phyloP scores from a whole-genome alignment of 1,140 invertebrate genomes.

The Drosophila paulistorum region DNA sequence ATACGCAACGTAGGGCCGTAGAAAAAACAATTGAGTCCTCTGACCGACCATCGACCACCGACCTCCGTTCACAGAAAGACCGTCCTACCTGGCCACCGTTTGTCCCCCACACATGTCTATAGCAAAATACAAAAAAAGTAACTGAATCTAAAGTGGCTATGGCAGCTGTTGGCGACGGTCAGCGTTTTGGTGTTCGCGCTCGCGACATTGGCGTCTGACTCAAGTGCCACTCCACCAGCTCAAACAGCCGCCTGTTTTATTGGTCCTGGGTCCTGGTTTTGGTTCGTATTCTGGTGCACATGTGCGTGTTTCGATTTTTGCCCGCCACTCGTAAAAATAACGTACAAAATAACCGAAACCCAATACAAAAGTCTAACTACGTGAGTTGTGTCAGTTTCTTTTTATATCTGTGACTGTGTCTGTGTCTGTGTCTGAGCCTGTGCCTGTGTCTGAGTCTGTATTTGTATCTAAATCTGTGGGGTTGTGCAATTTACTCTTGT shows the following conservation, averaged over 20 bases:
- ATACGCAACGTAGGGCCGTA: constrained; percentile 17
- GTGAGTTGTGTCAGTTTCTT: constrained; percentile 41
- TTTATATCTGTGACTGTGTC: not conserved
- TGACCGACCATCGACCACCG: constrained; percentile 35
- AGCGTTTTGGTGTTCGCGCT: constrained; percentile 1
- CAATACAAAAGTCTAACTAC: constrained; percentile 64
- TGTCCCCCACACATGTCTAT: constrained; percentile 48
- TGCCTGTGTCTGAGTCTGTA: not conserved
- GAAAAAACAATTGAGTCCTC: constrained; percentile 55
- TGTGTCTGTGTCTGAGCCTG: not conserved
- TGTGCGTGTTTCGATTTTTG: constrained; percentile 71
- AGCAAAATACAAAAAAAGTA: constrained; percentile 21
- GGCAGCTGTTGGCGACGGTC: constrained; percentile 58
- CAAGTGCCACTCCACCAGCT: constrained; percentile 38
- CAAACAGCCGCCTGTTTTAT: constrained; percentile 19
- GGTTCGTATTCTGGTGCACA: constrained; percentile 15
- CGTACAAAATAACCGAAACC: constrained; percentile 39
- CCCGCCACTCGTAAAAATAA: constrained; percentile 24
- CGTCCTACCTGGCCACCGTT: not conserved
- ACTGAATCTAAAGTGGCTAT: constrained; percentile 53
- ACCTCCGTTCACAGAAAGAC: not conserved
- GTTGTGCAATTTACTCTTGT: not conserved
- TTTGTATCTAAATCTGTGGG: constrained; percentile 5
- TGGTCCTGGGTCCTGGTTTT: not conserved
- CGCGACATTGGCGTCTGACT: constrained; percentile 35